Evolutionary conservation across 92 coral and sea anemone species (phyloP).

Genomic region (Virgularia gustaviana): DNA sequence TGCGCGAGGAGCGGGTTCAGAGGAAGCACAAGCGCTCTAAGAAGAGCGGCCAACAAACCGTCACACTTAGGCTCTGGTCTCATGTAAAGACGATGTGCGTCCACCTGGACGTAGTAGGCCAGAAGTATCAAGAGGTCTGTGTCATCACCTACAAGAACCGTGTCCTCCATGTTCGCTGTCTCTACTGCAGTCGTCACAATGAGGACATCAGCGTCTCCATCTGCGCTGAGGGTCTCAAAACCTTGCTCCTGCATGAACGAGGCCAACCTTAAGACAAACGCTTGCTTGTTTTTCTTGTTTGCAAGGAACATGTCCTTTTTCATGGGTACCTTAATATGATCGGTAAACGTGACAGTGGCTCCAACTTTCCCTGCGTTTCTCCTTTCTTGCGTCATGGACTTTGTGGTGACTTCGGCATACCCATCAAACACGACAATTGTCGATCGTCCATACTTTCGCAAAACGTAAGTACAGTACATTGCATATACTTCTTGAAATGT

Average conservation of each 20-base stretch:
- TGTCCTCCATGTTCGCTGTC: constrained; percentile 15
- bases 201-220: constrained; percentile 48
- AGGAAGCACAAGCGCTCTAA: too few species aligned
- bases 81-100: not conserved
- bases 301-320: constrained; percentile 49
- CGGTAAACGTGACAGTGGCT: constrained; percentile 27
- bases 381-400: constrained; percentile 39
- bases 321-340: constrained; percentile 40
- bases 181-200: constrained; percentile 45
- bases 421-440: constrained; percentile 35
- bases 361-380: constrained; percentile 26
- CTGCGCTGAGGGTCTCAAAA: constrained; percentile 30
- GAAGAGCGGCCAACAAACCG: too few species aligned
- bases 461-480: not conserved
- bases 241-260: not conserved
- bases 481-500: not conserved
- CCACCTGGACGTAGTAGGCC: constrained; percentile 26
- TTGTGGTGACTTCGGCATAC: constrained; percentile 26
- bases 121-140: constrained; percentile 49
- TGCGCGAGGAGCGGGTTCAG: too few species aligned
- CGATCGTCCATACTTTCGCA: not conserved
- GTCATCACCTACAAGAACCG: constrained; percentile 50
- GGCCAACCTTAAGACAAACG: constrained; percentile 31
- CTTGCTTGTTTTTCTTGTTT: constrained; percentile 43
- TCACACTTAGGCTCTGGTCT: constrained; percentile 44